phyloP scores from a whole-genome alignment of 35 echinoderm and acorn worm species.

The Amphiura filiformis region DNA sequence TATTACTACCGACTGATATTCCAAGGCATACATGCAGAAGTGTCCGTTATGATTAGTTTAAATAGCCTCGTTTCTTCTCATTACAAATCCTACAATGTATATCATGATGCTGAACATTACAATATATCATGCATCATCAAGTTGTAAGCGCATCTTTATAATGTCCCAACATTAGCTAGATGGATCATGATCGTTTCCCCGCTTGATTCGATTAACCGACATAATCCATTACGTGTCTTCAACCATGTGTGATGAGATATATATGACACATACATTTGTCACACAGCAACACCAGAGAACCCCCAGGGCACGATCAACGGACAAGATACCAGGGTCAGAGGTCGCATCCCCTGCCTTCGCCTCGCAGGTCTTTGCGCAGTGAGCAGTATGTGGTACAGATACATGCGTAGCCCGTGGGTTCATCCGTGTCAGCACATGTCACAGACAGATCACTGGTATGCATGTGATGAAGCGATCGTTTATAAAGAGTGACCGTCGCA shows the following conservation, averaged over 20 bases:
- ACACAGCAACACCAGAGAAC: neutral
- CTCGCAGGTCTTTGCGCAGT: neutral
- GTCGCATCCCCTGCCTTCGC: neutral
- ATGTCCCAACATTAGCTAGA: too few species aligned
- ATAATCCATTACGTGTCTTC: neutral
- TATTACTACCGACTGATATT: too few species aligned
- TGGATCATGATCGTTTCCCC: neutral
- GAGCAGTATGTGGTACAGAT: neutral
- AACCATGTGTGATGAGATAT: neutral
- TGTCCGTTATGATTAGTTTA: too few species aligned
- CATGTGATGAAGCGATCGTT: neutral
- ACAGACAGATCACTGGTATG: neutral
- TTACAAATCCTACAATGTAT: too few species aligned
- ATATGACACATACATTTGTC: slow-evolving; percentile 2
- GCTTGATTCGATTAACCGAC: neutral
- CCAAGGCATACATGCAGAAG: too few species aligned
- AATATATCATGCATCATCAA: neutral
- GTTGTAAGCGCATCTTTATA: too few species aligned
- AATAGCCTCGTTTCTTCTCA: too few species aligned
- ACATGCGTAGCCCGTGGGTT: neutral
- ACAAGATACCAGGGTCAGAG: neutral
- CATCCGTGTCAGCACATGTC: neutral
- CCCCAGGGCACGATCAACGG: neutral
- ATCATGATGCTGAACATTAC: neutral
- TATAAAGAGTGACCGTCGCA: neutral